phyloP scores from a whole-genome alignment of 92 coral and sea anemone species.

The Zoanthus gigantus region DNA sequence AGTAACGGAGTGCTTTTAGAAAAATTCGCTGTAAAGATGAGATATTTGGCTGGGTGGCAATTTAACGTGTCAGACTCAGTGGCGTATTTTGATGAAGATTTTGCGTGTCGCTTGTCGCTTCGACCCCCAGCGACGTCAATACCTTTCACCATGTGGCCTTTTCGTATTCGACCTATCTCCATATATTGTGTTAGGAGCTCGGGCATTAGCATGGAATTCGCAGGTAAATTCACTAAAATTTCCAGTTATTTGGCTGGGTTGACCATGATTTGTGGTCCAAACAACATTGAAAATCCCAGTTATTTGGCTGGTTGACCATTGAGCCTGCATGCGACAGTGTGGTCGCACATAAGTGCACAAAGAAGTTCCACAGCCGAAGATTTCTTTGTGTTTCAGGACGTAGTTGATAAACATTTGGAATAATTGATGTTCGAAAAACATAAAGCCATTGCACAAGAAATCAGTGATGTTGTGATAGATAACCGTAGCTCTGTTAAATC shows the following conservation, averaged over 20 bases:
- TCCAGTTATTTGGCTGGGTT: neutral
- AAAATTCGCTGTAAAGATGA: no score
- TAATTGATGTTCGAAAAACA: no score
- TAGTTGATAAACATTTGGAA: no score
- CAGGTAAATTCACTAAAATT: neutral
- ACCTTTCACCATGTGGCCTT: neutral
- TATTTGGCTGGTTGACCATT: conserved; percentile 20
- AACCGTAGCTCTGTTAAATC: conserved; percentile 1
- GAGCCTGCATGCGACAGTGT: conserved; percentile 4
- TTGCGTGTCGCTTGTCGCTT: no score
- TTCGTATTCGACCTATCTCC: neutral
- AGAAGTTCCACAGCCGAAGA: no score
- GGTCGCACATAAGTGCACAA: neutral
- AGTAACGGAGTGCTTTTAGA: no score
- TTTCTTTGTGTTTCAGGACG: no score
- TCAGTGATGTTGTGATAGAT: conserved; percentile 71
- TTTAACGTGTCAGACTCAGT: no score
- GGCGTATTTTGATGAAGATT: no score
- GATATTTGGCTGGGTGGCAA: no score
- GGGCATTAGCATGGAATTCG: neutral
- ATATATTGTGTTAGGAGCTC: conserved; percentile 6
- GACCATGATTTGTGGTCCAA: neutral
- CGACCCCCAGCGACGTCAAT: no score
- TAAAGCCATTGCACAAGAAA: conserved; percentile 12
- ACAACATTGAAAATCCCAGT: no score